Base-by-base conservation (phyloP, 2,113 vertebrate species). In the Pimephales promelas region DNA sequence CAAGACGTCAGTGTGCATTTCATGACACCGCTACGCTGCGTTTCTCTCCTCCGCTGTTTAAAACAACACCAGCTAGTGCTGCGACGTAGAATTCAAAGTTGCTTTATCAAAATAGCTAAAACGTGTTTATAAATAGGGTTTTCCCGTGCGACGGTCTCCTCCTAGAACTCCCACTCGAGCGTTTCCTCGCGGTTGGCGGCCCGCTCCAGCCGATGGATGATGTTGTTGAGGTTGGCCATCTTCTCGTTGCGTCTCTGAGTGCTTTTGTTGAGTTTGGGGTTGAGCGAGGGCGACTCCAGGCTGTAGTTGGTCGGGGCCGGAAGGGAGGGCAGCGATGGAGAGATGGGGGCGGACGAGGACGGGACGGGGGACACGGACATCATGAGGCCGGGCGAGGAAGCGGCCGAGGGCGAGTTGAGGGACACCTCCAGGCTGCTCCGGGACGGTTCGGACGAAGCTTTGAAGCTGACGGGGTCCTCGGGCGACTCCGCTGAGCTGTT, bases 181-280 rank as follows among this genome's bases (percentile, higher is more conserved):
- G 94, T 95, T 87, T 99, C 97, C 87, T 99, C 98, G 0, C 96
- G 94, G 88, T 98, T 99, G 91, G 98, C 98, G 0, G 98, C 98
- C 85, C 95, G 95, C 90, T 99, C 97, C 64, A 99, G 93, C 92
- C 97, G 94, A 88, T 99, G 97, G 90, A 99, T 99, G 93, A 99
- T 99, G 94, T 96, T 99, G 94, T 98, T 99, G 90, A 99, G 95
- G 92, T 99, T 99, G 88, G 97, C 98, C 97, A 99, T 98, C 94
- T 99, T 99, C 93, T 99, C 97, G 0, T 97, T 97, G 88, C 98
- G 96, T 92, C 96, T 95, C 92, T 98, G 97, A 90, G 94, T 91
- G 91, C 93, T 97, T 89, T 95, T 95, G 91, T 94, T 98, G 84
- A 94, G 94, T 92, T 96, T 97, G 86, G 95, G 86, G 64, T 94